Evolutionary conservation across 2,888 invertebrate species (phyloP).

Genomic region (Thymelicus lineola): DNA sequence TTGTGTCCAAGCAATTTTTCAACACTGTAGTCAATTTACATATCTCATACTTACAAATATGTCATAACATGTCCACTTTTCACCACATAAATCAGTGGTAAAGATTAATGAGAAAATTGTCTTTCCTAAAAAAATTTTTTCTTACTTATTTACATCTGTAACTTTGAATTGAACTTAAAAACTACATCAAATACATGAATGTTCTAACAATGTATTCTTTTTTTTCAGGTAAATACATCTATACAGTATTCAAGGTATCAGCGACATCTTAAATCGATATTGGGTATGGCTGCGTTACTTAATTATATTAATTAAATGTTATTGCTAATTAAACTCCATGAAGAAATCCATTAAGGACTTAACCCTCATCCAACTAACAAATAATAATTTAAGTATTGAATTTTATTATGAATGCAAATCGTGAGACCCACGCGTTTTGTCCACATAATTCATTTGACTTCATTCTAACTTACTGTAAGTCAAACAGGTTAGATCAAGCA

Average conservation of each 20-base stretch:
- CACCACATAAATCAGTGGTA: constrained; percentile 45
- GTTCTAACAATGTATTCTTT: neutral
- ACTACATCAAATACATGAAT: neutral
- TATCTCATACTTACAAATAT: constrained; percentile 67
- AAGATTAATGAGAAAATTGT: neutral
- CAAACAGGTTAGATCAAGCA: constrained; percentile 1
- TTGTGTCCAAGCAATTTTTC: constrained; percentile 71
- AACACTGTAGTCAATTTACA: constrained; percentile 65
- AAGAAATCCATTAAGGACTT: too few relatives aligned
- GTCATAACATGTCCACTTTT: constrained; percentile 51
- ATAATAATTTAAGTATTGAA: too few relatives aligned
- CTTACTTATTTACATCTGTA: too few relatives aligned
- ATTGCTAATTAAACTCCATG: too few relatives aligned
- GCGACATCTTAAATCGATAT: neutral
- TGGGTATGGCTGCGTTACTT: neutral
- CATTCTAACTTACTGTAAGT: neutral
- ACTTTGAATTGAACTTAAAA: too few relatives aligned
- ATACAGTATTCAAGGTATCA: neutral
- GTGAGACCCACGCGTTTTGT: neutral
- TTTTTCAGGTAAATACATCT: constrained; percentile 32
- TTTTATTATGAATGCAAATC: neutral
- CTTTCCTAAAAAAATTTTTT: neutral
- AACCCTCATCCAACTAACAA: too few relatives aligned
- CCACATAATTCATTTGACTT: neutral
- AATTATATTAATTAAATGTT: neutral